Conservation (phyloP, 1,140 invertebrate genomes). For the Littorina saxatilis region DNA sequence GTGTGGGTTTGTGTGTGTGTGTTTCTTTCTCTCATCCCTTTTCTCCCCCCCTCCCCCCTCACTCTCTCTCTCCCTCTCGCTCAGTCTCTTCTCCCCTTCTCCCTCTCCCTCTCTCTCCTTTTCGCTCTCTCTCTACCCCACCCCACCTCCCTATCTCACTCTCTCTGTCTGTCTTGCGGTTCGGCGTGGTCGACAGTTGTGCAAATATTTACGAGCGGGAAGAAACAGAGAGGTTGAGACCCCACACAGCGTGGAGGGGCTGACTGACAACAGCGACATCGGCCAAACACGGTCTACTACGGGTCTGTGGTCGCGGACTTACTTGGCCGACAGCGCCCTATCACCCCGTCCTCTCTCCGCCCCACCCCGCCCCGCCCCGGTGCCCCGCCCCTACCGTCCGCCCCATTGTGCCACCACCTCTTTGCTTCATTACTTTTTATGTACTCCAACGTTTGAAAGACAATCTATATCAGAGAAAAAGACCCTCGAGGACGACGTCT, state of each 20-base stretch:
- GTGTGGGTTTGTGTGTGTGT: too few relatives aligned
- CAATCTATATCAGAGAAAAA: too few relatives aligned
- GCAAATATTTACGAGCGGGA: conserved; percentile 27
- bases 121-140: too few relatives aligned
- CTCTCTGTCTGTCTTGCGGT: conserved; percentile 3
- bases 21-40: too few relatives aligned
- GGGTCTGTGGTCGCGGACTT: background rate
- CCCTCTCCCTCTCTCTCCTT: too few relatives aligned
- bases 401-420: background rate
- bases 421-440: too few relatives aligned
- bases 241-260: background rate
- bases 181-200: conserved; percentile 28
- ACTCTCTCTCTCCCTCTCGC: too few relatives aligned
- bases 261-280: conserved; percentile 24
- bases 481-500: too few relatives aligned
- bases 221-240: conserved; percentile 13
- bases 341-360: background rate
- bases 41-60: too few relatives aligned
- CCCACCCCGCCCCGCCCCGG: background rate
- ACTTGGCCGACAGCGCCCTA: background rate
- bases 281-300: too few relatives aligned
- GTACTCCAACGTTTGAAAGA: too few relatives aligned
- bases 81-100: too few relatives aligned
- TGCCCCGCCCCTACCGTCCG: background rate
- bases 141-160: background rate